Evolutionary conservation across 2,113 vertebrate species (phyloP).

Genomic region (Tetrax tetrax): DNA sequence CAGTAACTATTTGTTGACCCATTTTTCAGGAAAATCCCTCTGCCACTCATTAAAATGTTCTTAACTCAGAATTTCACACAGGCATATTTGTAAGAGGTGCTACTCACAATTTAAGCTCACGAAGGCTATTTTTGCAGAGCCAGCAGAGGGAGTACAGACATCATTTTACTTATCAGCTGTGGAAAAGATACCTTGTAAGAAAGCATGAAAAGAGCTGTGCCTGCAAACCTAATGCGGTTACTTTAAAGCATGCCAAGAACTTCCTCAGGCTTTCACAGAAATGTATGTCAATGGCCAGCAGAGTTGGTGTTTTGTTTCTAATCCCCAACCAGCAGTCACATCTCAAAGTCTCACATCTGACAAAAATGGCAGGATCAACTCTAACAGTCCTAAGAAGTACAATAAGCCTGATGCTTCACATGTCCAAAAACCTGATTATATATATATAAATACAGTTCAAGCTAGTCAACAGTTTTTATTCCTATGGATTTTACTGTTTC

Average conservation of each 20-base stretch:
- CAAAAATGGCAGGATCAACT: not conserved
- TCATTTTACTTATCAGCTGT: constrained; percentile 53
- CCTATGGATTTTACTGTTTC: not conserved
- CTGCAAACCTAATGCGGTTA: constrained; percentile 1
- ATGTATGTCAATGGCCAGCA: not conserved
- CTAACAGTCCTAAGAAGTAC: not conserved
- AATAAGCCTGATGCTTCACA: not conserved
- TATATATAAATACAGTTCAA: not conserved
- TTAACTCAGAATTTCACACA: not conserved
- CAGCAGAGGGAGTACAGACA: constrained; percentile 68
- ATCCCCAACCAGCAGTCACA: not conserved
- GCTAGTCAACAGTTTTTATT: not conserved
- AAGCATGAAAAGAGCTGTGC: not conserved
- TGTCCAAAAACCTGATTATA: not conserved
- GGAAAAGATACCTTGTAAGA: constrained; percentile 52
- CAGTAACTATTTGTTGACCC: constrained; percentile 58
- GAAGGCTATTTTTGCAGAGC: constrained; percentile 45
- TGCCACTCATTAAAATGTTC: not conserved
- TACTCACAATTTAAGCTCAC: not conserved
- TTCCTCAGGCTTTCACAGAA: not conserved
- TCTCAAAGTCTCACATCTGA: not conserved
- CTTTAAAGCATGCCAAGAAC: constrained; percentile 33
- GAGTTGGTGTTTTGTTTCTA: not conserved
- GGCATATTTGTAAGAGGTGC: not conserved
- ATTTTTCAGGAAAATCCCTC: constrained; percentile 48